Evolutionary conservation across 2,888 invertebrate species (phyloP).

Genomic region (Phrixothrix hirtus): DNA sequence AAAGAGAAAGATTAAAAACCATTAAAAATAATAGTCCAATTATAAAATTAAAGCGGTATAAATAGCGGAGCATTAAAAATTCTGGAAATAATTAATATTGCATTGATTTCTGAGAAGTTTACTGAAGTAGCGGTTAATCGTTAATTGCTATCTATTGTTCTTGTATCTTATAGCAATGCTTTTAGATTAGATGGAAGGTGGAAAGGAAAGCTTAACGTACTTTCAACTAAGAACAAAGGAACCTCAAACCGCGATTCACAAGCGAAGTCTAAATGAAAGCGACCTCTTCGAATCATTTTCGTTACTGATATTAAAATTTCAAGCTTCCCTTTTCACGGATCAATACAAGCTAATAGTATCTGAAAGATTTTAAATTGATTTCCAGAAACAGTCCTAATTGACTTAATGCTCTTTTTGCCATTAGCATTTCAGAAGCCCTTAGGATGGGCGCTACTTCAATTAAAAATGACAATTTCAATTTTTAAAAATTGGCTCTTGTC

Average conservation of each 20-base stretch:
- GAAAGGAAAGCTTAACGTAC: constrained; percentile 18
- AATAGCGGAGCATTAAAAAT: not conserved
- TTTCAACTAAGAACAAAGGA: constrained; percentile 20
- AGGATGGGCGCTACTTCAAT: too few relatives aligned
- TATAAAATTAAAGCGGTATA: not conserved
- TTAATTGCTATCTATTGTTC: constrained; percentile 23
- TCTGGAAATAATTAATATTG: not conserved
- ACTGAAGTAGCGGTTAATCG: constrained; percentile 12
- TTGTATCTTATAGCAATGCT: constrained; percentile 14
- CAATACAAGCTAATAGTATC: constrained; percentile 24
- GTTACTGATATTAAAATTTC: constrained; percentile 29
- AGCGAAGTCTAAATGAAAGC: constrained; percentile 19
- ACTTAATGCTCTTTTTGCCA: too few relatives aligned
- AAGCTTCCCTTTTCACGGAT: constrained; percentile 20
- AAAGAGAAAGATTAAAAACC: too few relatives aligned
- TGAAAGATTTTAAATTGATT: constrained; percentile 4
- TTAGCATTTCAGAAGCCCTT: too few relatives aligned
- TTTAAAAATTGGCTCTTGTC: too few relatives aligned
- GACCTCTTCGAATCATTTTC: constrained; percentile 24
- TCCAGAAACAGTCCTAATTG: not conserved
- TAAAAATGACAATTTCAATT: too few relatives aligned
- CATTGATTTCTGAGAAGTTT: constrained; percentile 6
- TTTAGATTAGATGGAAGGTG: constrained; percentile 18
- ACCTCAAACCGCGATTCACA: constrained; percentile 21
- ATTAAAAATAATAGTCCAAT: not conserved